These are phyloP conservation scores for Diglossa brunneiventris DNA, from an alignment of 2,113 vertebrate species.

Conservation along the genomic window DNA sequence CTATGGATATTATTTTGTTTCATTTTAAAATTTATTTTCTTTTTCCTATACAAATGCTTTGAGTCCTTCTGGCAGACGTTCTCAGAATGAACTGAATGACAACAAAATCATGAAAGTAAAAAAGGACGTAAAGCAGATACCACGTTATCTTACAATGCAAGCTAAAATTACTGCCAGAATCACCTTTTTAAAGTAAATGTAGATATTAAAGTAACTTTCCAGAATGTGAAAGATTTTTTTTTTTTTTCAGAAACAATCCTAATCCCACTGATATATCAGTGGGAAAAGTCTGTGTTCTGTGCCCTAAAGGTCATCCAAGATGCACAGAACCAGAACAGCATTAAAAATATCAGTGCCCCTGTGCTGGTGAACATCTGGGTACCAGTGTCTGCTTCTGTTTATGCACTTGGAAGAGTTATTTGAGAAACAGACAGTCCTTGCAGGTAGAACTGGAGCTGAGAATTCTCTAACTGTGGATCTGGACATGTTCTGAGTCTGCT, in stretches of 20 bases:
- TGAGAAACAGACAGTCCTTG: background rate
- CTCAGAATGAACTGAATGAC: background rate
- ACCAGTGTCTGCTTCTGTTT: background rate
- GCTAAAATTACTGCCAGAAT: background rate
- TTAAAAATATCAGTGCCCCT: background rate
- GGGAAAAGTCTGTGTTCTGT: background rate
- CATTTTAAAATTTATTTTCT: background rate
- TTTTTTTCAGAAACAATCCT: background rate
- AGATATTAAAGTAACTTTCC: background rate
- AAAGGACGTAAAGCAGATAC: background rate
- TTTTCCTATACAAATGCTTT: background rate
- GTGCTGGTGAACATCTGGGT: background rate
- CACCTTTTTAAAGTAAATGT: background rate
- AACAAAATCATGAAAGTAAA: background rate
- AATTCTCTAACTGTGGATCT: background rate
- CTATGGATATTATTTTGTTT: background rate
- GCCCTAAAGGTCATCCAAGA: background rate
- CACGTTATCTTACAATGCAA: background rate
- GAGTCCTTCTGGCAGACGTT: background rate
- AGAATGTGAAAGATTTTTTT: background rate
- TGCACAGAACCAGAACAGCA: background rate
- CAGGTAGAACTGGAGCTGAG: background rate
- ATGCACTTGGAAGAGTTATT: background rate
- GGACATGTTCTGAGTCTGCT: background rate
- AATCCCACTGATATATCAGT: background rate